Conservation (phyloP, 2,797 vertebrate species). For the Premnoplex brunnescens region DNA sequence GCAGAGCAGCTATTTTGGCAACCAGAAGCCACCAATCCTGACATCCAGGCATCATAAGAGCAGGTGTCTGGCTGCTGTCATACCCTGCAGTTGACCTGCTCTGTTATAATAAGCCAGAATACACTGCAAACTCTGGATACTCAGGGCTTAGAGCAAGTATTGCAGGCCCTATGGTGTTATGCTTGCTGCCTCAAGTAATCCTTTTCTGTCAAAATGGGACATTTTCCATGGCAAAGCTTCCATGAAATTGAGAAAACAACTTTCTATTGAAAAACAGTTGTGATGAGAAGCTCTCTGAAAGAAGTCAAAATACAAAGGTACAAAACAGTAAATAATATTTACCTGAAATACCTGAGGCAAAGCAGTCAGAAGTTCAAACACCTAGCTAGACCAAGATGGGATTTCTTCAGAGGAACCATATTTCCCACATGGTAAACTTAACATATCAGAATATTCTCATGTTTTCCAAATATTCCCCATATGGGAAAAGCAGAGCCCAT, state of each 20-base stretch:
- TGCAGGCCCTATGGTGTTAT: rapidly evolving
- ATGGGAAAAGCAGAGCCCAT: not conserved
- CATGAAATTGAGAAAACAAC: not conserved
- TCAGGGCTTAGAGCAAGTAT: not conserved
- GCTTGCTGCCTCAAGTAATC: not conserved
- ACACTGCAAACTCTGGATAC: not conserved
- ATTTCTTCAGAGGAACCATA: not conserved
- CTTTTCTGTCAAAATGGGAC: not conserved
- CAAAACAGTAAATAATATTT: not conserved
- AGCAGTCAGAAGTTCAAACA: not conserved
- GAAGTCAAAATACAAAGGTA: not conserved
- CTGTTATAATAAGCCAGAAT: not conserved
- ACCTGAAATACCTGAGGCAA: not conserved
- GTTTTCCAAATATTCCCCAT: not conserved
- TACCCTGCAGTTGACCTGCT: not conserved
- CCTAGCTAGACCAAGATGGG: not conserved
- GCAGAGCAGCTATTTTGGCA: not conserved
- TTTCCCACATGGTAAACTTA: not conserved
- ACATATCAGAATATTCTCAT: not conserved
- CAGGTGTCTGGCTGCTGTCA: not conserved
- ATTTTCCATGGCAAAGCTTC: not conserved
- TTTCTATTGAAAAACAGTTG: not conserved
- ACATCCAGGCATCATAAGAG: not conserved
- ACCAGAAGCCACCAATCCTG: not conserved
- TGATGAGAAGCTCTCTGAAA: not conserved